Evolutionary conservation across 2,888 invertebrate genomes (phyloP), one percentile per base, ranked within the genome.

Genomic region (Apamea epomidion): DNA sequence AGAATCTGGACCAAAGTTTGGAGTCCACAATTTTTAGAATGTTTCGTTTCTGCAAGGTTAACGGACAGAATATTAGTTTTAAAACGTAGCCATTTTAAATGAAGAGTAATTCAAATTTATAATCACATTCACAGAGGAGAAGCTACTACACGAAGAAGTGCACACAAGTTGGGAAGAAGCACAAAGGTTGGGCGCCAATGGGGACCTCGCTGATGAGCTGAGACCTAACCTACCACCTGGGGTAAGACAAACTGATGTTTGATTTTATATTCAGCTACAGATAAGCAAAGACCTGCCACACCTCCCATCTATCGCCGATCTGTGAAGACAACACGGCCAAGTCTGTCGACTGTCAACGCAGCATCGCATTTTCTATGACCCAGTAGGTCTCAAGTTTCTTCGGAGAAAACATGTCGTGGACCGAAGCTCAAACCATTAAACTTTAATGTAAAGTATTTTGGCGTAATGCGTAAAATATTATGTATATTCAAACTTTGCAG

Each of bases 111-210:
- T 6, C 16, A 5, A 51, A 51, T 51, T 16, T 51, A 5, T 18
- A 6, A 48, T 48, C 48, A 48, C 12, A n/a, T 58, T 18, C 32
- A 14, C 94, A 98, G 98, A 98, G 97, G 98, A 98, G 93, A 98
- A 98, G 93, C 97, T 98, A 93, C 95, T 98, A 0, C 98, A 98
- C 87, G 98, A 98, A 93, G 98, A 98, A 93, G 98, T 98, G 25
- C 97, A 98, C 90, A 97, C 98, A 32, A 98, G 97, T 90, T 98
- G 98, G 98, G 98, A 98, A 91, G 98, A 98, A 87, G 96, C 98
- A 18, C 97, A 98, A 91, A 89, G 95, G 76, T 91, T 97, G 12
- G 97, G 97, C 0, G 97, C 95, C 42, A 89, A 90, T 48, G 97
- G 97, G 0, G 94, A 94, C 80, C 92, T 97, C 21, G 95, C 97